phyloP scores from a whole-genome alignment of 2,797 vertebrate species.

The Manis crassicaudata region DNA sequence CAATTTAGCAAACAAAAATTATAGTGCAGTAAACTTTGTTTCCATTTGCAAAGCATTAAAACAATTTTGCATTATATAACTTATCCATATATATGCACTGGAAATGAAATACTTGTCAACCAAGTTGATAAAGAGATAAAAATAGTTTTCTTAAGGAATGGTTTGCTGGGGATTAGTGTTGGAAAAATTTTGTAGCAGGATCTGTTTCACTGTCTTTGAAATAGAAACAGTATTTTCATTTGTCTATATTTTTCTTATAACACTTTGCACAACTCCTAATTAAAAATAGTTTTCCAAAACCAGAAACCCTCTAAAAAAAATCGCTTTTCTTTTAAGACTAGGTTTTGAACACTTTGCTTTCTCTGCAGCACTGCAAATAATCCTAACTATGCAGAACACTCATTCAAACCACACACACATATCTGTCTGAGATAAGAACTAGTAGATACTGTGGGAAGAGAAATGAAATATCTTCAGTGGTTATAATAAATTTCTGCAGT shows the following conservation, averaged over 20 bases:
- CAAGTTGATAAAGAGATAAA: conserved; percentile 69
- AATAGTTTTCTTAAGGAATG: conserved; percentile 63
- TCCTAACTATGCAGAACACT: conserved; percentile 78
- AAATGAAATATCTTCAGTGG: conserved; percentile 75
- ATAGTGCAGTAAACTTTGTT: conserved; percentile 1
- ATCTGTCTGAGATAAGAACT: conserved; percentile 80
- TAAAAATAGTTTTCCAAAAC: conserved; percentile 61
- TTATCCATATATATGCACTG: conserved; percentile 51
- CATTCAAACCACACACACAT: conserved; percentile 65
- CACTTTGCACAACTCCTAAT: conserved; percentile 52
- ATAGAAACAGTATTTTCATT: conserved; percentile 67
- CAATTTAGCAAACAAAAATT: conserved; percentile 33
- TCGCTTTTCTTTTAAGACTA: conserved; percentile 60
- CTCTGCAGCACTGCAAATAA: conserved; percentile 44
- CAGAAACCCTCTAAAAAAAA: conserved; percentile 51
- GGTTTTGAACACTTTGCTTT: conserved; percentile 66
- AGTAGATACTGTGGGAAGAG: conserved; percentile 75
- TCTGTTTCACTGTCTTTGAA: conserved; percentile 63
- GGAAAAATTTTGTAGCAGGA: conserved; percentile 50
- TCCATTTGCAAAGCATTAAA: conserved; percentile 48
- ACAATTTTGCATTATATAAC: conserved; percentile 37
- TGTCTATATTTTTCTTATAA: conserved; percentile 63
- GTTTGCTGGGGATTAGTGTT: conserved; percentile 44
- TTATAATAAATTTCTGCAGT: conserved; percentile 78
- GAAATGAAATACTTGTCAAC: conserved; percentile 51